Percentiles rank a stretch among this genome's conserved stretches.
phyloP scores from a whole-genome alignment of 2,113 vertebrate genomes.

The Agelaius tricolor region DNA sequence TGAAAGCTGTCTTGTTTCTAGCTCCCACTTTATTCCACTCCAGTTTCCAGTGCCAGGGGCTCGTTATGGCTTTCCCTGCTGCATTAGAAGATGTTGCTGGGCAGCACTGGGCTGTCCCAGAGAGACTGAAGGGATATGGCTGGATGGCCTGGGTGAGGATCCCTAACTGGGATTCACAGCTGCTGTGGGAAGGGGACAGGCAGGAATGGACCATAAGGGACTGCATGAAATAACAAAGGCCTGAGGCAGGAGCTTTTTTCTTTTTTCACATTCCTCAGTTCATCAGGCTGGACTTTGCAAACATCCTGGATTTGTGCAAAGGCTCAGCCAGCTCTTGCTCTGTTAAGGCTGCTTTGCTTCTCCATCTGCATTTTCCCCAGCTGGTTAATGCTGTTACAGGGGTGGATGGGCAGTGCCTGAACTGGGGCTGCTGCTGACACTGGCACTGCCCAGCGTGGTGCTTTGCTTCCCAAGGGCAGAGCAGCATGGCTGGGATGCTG shows the following conservation, averaged over 20 bases:
- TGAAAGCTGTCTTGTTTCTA: background rate
- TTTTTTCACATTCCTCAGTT: background rate
- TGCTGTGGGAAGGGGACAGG: background rate
- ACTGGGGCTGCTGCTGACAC: background rate
- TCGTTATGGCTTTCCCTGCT: background rate
- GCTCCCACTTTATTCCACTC: background rate
- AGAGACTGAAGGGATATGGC: background rate
- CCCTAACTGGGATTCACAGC: background rate
- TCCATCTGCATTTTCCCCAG: background rate
- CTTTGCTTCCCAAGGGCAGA: accelerated
- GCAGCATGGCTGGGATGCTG: background rate
- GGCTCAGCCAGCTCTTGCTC: background rate
- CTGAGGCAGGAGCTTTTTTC: background rate
- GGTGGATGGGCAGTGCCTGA: background rate
- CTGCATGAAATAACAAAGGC: background rate
- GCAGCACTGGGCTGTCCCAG: background rate
- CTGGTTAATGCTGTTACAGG: accelerated
- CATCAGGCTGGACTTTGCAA: background rate
- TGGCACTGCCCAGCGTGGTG: background rate
- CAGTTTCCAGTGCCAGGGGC: background rate
- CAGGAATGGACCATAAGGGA: background rate
- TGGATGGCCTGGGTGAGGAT: background rate
- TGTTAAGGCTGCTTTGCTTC: background rate
- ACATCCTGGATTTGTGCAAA: accelerated
- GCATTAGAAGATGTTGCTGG: background rate